These are phyloP conservation scores for Disparrhopalites patrizii DNA, from an alignment of 2,888 invertebrate genomes.

Conservation along the genomic window DNA sequence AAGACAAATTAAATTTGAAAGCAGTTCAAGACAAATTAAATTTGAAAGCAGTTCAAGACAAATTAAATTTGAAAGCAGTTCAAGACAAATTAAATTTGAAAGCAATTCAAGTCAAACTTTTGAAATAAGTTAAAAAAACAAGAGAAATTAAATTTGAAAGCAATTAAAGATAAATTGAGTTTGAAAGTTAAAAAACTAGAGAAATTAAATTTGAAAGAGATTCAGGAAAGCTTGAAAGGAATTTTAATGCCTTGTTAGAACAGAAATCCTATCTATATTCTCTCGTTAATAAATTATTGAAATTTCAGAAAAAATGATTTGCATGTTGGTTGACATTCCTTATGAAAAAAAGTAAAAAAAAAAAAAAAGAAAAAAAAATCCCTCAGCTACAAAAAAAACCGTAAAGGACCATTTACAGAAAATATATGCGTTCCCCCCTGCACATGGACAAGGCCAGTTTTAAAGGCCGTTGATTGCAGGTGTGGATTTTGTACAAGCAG, in stretches of 20 bases:
- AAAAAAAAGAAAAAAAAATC: not conserved
- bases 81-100: no score
- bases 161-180: not conserved
- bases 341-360: not conserved
- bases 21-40: constrained; percentile 1
- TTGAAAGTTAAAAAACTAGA: no score
- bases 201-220: no score
- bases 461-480: no score
- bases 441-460: not conserved
- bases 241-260: no score
- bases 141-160: not conserved
- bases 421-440: not conserved
- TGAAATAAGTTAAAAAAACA: not conserved
- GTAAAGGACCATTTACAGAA: no score
- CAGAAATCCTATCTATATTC: no score
- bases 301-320: no score
- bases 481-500: not conserved
- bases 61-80: no score
- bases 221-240: no score
- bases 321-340: no score
- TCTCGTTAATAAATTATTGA: no score
- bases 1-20: not conserved
- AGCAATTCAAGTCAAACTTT: constrained; percentile 32
- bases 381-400: not conserved
- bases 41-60: not conserved